A percentile compares a stretch with the other conserved stretches of the same genome.
Conservation (phyloP, 2,888 invertebrate species). For the Smittia aterrima region DNA sequence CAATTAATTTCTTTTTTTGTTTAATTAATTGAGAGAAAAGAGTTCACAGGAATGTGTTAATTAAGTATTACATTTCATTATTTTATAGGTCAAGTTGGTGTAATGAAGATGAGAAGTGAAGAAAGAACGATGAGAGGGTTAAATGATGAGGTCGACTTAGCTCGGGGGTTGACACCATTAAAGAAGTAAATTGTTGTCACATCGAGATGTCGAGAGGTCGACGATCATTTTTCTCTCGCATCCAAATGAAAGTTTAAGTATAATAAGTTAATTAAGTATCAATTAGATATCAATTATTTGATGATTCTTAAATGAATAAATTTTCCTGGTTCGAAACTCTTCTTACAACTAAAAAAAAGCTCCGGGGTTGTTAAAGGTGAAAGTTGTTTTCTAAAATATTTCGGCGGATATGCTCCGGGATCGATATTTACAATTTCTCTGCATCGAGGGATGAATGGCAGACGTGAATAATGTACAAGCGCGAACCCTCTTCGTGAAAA, state of each 20-base stretch:
- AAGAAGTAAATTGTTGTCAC: background rate
- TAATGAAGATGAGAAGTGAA: background rate
- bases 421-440: slow-evolving; percentile 32
- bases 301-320: too few relatives aligned
- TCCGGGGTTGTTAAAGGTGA: background rate
- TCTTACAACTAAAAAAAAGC: background rate
- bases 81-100: slow-evolving; percentile 27
- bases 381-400: too few relatives aligned
- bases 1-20: slow-evolving; percentile 19
- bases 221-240: background rate
- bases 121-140: background rate
- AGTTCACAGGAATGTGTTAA: slow-evolving; percentile 37
- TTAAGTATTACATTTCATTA: slow-evolving; percentile 38
- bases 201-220: background rate
- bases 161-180: background rate
- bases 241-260: background rate
- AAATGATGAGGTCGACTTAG: slow-evolving; percentile 1
- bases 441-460: background rate
- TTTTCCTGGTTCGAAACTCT: too few relatives aligned
- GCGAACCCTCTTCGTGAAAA: background rate
- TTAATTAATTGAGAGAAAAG: slow-evolving; percentile 33
- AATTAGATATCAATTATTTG: slow-evolving; percentile 12
- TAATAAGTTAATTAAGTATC: slow-evolving; percentile 21
- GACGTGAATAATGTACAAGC: background rate
- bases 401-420: background rate